phyloP scores from a whole-genome alignment of 2,113 vertebrate species.

The Austrofundulus limnaeus region DNA sequence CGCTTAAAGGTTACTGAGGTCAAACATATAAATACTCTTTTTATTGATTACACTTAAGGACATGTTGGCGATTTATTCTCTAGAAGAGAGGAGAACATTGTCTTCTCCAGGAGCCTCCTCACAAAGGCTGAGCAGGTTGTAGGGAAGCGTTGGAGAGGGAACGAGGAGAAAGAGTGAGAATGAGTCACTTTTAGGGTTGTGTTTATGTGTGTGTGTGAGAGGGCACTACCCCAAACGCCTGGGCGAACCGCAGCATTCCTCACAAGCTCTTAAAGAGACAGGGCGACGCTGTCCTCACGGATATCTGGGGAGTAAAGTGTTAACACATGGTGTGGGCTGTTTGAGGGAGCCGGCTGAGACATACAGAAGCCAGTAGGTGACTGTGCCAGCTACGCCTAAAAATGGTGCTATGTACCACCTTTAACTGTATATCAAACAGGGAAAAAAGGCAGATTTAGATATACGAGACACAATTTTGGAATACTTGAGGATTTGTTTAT shows the following conservation, averaged over 20 bases:
- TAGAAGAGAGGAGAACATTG: conserved; percentile 21
- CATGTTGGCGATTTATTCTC: conserved; percentile 26
- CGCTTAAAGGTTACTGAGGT: background rate
- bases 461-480: background rate
- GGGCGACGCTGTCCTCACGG: conserved; percentile 64
- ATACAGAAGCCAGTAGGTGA: conserved; percentile 58
- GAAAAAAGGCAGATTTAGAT: background rate
- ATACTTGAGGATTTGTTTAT: too few species aligned
- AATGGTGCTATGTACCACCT: conserved; percentile 12
- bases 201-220: conserved; percentile 71
- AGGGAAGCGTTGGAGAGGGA: conserved; percentile 30
- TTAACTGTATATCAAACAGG: background rate
- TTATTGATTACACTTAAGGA: conserved; percentile 6
- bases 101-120: background rate
- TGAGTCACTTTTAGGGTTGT: conserved; percentile 62
- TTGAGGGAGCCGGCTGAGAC: conserved; percentile 47
- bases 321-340: conserved; percentile 68
- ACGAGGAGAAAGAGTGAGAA: conserved; percentile 44
- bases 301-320: conserved; percentile 70
- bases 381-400: conserved; percentile 32
- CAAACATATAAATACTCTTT: background rate
- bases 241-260: conserved; percentile 79
- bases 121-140: background rate
- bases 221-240: conserved; percentile 77
- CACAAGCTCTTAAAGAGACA: conserved; percentile 74